Conservation (phyloP, 1,140 invertebrate genomes). For the Drosophila insularis region DNA sequence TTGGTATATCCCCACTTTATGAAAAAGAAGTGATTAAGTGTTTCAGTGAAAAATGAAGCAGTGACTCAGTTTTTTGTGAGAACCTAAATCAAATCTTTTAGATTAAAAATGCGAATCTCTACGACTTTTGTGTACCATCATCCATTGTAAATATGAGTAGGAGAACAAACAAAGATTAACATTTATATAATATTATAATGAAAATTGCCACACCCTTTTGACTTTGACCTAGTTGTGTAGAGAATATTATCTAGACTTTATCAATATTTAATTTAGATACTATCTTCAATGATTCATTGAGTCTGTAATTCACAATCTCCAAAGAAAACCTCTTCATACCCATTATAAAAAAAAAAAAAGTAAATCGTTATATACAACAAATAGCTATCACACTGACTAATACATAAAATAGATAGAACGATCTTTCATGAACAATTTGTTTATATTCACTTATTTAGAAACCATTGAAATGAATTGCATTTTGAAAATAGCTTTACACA, state of each 20-base stretch:
- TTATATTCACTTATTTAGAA: conserved; percentile 1
- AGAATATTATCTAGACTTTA: no score
- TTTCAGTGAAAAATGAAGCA: background rate
- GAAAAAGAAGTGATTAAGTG: background rate
- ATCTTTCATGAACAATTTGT: background rate
- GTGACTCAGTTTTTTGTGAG: background rate
- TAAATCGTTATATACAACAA: background rate
- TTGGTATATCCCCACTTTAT: background rate
- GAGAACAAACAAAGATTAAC: background rate
- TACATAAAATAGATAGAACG: background rate
- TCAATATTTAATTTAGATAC: no score
- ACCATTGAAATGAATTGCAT: conserved; percentile 4
- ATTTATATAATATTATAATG: background rate
- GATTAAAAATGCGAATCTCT: background rate
- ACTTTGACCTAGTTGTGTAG: no score
- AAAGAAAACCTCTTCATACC: background rate
- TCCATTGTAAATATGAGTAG: background rate
- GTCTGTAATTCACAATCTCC: background rate
- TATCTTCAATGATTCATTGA: background rate
- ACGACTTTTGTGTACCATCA: background rate
- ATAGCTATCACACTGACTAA: background rate
- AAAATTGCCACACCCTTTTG: background rate
- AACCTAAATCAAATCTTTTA: background rate
- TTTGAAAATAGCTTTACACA: background rate
- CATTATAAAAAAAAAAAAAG: background rate